phyloP scores from a whole-genome alignment of 2,113 vertebrate genomes.

The Pandion haliaetus region DNA sequence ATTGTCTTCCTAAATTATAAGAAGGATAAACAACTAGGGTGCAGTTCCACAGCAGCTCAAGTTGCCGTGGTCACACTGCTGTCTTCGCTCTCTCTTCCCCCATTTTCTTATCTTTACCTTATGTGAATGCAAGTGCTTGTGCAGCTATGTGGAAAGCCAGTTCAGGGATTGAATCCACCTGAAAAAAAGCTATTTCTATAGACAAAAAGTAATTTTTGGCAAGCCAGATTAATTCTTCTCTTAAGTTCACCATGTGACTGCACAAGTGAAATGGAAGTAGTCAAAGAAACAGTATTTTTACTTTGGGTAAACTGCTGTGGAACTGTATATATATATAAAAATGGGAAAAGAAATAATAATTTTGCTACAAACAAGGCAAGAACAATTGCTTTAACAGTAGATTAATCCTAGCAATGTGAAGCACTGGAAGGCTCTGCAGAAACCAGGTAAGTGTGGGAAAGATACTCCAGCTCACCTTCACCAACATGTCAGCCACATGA shows the following conservation, averaged over 20 bases:
- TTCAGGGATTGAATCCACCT: neutral
- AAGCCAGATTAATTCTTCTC: neutral
- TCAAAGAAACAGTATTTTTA: neutral
- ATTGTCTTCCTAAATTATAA: neutral
- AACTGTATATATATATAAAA: neutral
- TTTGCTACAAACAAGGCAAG: neutral
- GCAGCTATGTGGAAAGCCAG: neutral
- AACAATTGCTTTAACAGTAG: neutral
- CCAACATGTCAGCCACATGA: constrained; percentile 93
- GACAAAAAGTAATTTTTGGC: neutral
- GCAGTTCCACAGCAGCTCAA: neutral
- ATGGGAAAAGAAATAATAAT: neutral
- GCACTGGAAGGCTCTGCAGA: neutral
- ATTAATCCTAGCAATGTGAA: neutral
- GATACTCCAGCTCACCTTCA: constrained; percentile 79
- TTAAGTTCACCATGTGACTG: rapidly evolving
- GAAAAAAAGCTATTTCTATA: neutral
- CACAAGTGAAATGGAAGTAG: neutral
- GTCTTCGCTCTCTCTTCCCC: neutral
- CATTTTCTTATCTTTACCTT: neutral
- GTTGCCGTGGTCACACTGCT: neutral
- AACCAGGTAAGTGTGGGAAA: neutral
- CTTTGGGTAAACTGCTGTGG: neutral
- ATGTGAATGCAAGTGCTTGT: neutral
- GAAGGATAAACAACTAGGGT: neutral